Conservation (phyloP, 1,140 invertebrate genomes). For the Heterodera schachtii region DNA sequence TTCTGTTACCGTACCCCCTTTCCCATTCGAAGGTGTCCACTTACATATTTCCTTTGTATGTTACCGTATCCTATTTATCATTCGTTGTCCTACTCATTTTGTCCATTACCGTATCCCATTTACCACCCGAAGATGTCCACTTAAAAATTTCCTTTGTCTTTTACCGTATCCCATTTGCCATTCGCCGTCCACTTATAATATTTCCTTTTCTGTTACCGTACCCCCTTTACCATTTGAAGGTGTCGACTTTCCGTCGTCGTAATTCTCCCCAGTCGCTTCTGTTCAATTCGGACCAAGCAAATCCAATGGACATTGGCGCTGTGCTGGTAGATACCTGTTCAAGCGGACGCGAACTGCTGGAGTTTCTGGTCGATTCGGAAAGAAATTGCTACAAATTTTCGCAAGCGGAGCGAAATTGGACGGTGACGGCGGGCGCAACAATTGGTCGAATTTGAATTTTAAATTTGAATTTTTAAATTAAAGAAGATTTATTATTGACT, state of each 20-base stretch:
- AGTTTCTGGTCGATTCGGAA: slow-evolving; percentile 58
- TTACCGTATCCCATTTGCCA: background rate
- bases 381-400: slow-evolving; percentile 55
- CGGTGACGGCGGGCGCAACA: slow-evolving; percentile 57
- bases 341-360: slow-evolving; percentile 39
- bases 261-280: slow-evolving; percentile 50
- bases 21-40: slow-evolving; percentile 40
- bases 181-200: too few species aligned
- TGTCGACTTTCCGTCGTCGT: slow-evolving; percentile 55
- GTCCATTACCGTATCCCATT: too few species aligned
- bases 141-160: background rate
- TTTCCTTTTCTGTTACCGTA: too few species aligned
- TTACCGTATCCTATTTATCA: too few species aligned
- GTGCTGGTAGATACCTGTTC: slow-evolving; percentile 57
- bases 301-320: slow-evolving; percentile 56
- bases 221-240: background rate
- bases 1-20: too few species aligned
- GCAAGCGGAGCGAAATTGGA: slow-evolving; percentile 58
- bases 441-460: slow-evolving; percentile 41
- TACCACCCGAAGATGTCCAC: too few species aligned
- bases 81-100: too few species aligned
- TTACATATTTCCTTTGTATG: too few species aligned
- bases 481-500: slow-evolving; percentile 8
- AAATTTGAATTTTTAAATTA: background rate
- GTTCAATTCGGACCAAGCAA: slow-evolving; percentile 30